These are phyloP conservation scores for Lithobates pipiens DNA, from an alignment of 2,797 vertebrate genomes.

Conservation along the genomic window DNA sequence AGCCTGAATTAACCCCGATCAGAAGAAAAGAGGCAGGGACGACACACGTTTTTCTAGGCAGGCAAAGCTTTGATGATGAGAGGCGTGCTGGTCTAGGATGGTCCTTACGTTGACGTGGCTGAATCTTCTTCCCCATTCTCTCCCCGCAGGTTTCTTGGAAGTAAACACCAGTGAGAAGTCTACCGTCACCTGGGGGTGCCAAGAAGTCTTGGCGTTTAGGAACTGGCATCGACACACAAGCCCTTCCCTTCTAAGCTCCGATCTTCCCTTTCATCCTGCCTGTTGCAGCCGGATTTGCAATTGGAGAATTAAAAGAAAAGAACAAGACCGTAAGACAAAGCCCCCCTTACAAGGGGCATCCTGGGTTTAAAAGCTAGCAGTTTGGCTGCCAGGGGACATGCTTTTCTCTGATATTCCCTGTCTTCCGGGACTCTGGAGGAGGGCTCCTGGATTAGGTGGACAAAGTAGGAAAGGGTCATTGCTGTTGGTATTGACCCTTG, in stretches of 20 bases:
- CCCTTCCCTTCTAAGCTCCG: neutral
- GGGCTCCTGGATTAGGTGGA: neutral
- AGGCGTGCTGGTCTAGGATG: neutral
- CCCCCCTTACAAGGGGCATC: neutral
- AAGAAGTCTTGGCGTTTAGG: neutral
- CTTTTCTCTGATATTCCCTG: slow-evolving; percentile 30
- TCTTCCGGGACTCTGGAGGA: slow-evolving; percentile 12
- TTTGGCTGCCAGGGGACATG: slow-evolving; percentile 28
- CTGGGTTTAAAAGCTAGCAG: slow-evolving; percentile 35
- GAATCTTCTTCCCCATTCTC: neutral
- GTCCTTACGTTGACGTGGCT: neutral
- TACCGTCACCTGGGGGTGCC: neutral
- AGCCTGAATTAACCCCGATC: slow-evolving; percentile 47
- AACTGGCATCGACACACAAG: neutral
- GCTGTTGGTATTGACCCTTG: slow-evolving; percentile 65
- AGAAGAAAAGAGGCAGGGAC: slow-evolving; percentile 5
- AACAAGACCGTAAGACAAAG: neutral
- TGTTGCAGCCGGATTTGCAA: neutral
- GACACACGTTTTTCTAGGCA: slow-evolving; percentile 18
- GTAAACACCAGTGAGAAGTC: neutral
- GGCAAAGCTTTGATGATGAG: neutral
- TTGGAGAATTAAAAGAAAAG: neutral
- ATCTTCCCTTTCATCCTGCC: neutral
- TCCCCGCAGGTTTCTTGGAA: neutral
- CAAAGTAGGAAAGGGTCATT: slow-evolving; percentile 57